Evolutionary conservation across 2,797 vertebrate genomes (phyloP), one percentile per base, ranked within the genome.

Genomic region (Buceros bicornis): DNA sequence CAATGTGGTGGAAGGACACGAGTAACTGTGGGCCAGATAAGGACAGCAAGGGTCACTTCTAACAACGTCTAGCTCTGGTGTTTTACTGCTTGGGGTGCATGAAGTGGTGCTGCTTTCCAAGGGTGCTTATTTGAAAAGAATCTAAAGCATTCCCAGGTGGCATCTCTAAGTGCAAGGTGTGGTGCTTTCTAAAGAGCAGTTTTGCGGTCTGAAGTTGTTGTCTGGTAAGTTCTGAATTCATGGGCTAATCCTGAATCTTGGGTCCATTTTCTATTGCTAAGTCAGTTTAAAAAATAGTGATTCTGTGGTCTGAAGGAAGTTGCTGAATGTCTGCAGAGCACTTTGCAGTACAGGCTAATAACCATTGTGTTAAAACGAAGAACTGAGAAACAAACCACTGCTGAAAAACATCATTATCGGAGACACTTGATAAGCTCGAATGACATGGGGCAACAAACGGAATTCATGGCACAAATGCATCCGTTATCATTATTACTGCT

Each of bases 1-100:
- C 14, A 42, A 0, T 26, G 45, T 22, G 51, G 0, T 3, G 8
- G n/a, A 78, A 74, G 37, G 28, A 10, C 47, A 21, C 1, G 5
- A 35, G 48, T 66, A 67, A 81, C 40, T 11, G 24, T 0, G 1
- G 18, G 1, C 15, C 1, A 1, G 28, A 7, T 62, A 48, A 74
- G 73, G 64, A 13, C 22, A 25, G 26, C 6, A 17, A 25, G 18
- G 7, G 22, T 60, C 48, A 15, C 28, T 77, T 89, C 29, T 82
- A 28, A 24, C 15, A 64, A 20, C 19, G 48, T 25, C 56, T 87
- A 56, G 6, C 35, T 58, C 0, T 54, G 11, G 13, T 76, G 4
- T 42, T 91, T 47, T 76, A 19, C 18, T 76, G 2, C 51, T 45
- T 26, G 22, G 50, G 16, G 8, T 37, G 10, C 1, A 1, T 56